Base-by-base conservation (phyloP, 2,113 vertebrate species). In the Euleptes europaea region DNA sequence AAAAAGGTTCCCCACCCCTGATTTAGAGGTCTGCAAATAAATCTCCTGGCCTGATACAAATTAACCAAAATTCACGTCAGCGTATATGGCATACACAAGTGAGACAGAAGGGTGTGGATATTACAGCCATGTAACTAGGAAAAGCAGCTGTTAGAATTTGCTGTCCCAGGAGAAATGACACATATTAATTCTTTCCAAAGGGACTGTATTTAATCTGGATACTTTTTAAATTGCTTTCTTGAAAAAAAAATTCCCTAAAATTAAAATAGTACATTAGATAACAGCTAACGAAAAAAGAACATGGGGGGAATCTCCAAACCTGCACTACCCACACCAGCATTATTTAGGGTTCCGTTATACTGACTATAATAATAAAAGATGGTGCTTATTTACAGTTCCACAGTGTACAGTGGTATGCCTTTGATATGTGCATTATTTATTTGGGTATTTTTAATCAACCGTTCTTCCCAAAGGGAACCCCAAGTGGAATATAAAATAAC, bases 151-250 rank as follows among this genome's bases (percentile, higher is more conserved):
- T 6, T 63, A 38, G 31, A 66, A 71, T 76, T 83, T 89, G 3
- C 0, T 1, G 11, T 17, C 73, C 44, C 76, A n/a, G 82, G 26
- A 80, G 83, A 82, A 80, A 74, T 82, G 47, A 69, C 78, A 79
- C 74, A 21, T 69, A 84, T 74, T 81, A 89, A 81, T 66, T 3
- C 0, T 28, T 69, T 31, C 86, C 80, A 40, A 75, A 70, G 77
- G 60, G 38, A 26, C 33, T 21, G 42, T 67, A 67, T 84, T 70
- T 51, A 76, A 72, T 72, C 70, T 78, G 67, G 35, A 66, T 89
- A 21, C 0, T 84, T 82, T 75, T 66, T 26, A 70, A n/a, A 75
- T 67, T 77, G 82, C 63, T 47, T 80, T 57, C 66, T 28, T 49
- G 40, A 28, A 33, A 9, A 13, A 21, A 87, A 66, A 54, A 40